Conservation (phyloP, 53 echinoderm and acorn worm genomes). For the Henricia sp. region DNA sequence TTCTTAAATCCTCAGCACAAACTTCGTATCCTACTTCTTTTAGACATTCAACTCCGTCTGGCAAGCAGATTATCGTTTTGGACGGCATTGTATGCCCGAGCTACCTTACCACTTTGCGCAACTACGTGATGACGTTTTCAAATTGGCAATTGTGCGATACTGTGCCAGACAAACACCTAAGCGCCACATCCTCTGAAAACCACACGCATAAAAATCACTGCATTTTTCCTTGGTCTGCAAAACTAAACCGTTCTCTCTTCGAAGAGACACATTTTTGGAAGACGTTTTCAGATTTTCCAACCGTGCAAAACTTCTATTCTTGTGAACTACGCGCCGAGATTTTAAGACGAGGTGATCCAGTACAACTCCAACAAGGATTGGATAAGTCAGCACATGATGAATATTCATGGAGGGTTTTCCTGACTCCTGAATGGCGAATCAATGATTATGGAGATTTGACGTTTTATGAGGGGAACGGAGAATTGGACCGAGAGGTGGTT, state of each 20-base stretch:
- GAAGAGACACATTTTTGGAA: not conserved
- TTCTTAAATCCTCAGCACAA: too few species aligned
- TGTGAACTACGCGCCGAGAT: conserved; percentile 28
- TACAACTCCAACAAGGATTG: not conserved
- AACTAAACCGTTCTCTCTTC: not conserved
- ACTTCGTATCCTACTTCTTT: too few species aligned
- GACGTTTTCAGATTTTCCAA: not conserved
- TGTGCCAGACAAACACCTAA: not conserved
- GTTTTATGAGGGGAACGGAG: conserved; percentile 20
- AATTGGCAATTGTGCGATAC: not conserved
- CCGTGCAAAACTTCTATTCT: not conserved
- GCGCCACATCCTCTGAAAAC: not conserved
- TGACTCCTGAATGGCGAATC: conserved; percentile 51
- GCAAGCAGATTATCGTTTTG: not conserved
- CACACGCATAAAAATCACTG: not conserved
- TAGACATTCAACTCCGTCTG: not conserved
- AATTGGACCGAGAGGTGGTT: conserved; percentile 17
- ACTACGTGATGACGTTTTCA: not conserved
- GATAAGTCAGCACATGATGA: conserved; percentile 2
- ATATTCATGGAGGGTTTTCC: conserved; percentile 55
- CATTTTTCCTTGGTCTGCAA: not conserved
- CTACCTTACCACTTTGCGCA: not conserved
- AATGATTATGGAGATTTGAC: conserved; percentile 76
- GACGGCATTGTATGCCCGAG: not conserved
- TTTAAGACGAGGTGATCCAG: conserved; percentile 46